phyloP scores from a whole-genome alignment of 2,113 vertebrate genomes.

The Riparia riparia region DNA sequence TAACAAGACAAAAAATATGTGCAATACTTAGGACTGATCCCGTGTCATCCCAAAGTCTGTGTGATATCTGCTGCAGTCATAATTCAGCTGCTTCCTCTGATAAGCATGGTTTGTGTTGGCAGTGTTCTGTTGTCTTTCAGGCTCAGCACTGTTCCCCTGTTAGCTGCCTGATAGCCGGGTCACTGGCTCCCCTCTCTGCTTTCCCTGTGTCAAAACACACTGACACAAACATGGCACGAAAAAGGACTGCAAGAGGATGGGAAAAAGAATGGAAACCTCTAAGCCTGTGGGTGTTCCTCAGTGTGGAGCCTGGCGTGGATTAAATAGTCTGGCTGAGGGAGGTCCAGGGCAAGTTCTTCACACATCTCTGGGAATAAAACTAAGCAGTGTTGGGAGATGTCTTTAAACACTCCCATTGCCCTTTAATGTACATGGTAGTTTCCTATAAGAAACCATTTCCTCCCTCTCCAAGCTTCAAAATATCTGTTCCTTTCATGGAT shows the following conservation, averaged over 20 bases:
- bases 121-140: constrained; percentile 19
- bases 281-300: neutral
- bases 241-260: neutral
- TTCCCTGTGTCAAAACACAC: neutral
- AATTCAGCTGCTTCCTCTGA: constrained; percentile 68
- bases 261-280: neutral
- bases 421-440: neutral
- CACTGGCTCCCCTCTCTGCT: neutral
- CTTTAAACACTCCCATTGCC: neutral
- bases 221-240: constrained; percentile 14
- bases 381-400: neutral
- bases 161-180: constrained; percentile 39
- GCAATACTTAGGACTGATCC: constrained; percentile 33
- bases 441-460: neutral
- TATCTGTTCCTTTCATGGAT: neutral
- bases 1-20: neutral
- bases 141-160: constrained; percentile 3
- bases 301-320: neutral
- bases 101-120: constrained; percentile 57
- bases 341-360: neutral
- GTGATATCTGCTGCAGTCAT: constrained; percentile 45
- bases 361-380: neutral
- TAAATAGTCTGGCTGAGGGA: neutral
- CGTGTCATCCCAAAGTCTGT: neutral
- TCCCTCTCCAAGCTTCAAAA: neutral